Conservation (phyloP, 2,888 invertebrate genomes). For the Leptothorax acervorum region DNA sequence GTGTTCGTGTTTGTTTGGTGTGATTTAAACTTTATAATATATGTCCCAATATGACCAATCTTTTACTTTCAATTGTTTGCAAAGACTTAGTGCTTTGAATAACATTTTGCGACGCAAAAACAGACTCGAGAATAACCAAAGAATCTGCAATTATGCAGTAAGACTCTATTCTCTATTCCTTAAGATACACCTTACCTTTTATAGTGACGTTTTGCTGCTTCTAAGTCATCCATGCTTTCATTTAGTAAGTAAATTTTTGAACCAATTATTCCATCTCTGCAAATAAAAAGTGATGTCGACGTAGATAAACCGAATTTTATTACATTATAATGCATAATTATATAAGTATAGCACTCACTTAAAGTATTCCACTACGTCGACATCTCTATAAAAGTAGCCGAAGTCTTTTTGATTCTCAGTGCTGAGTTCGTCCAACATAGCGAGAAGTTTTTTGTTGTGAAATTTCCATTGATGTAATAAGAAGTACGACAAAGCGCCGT, state of each 20-base stretch:
- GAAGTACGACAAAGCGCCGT: conserved; percentile 91
- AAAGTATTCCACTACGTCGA: conserved; percentile 86
- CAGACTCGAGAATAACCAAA: neutral
- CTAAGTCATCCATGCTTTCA: conserved; percentile 88
- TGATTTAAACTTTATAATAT: neutral
- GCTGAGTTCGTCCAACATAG: neutral
- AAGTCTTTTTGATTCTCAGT: conserved; percentile 86
- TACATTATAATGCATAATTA: no score
- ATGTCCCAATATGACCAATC: neutral
- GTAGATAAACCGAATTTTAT: no score
- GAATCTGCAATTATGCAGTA: neutral
- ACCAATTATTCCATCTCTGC: conserved; percentile 87
- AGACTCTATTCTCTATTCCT: neutral
- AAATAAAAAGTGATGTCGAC: neutral
- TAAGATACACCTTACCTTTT: conserved; percentile 85
- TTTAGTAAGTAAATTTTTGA: conserved; percentile 89
- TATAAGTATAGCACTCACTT: no score
- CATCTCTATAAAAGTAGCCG: conserved; percentile 87
- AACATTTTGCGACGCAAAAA: neutral
- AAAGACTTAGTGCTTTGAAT: neutral
- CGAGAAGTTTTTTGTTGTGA: conserved; percentile 87
- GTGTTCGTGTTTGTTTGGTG: neutral
- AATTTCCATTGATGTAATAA: conserved; percentile 93
- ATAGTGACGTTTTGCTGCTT: conserved; percentile 86
- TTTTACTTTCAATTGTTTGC: neutral